A percentile compares a stretch with the other conserved stretches of the same genome.
These are phyloP conservation scores for Tinamus guttatus DNA, from an alignment of 2,113 vertebrate genomes.

Conservation along the genomic window DNA sequence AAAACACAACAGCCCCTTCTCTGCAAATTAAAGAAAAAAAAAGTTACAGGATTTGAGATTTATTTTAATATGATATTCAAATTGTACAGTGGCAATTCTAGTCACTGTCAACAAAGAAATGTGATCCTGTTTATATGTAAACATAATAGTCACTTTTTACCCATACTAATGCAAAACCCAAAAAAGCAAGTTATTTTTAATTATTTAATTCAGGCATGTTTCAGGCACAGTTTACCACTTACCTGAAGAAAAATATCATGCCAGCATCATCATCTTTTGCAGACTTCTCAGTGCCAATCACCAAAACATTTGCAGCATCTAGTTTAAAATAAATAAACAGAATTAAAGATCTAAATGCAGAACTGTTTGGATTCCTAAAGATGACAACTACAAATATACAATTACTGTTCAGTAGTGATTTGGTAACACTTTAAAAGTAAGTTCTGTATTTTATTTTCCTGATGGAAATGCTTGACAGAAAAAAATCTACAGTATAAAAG, in stretches of 20 bases:
- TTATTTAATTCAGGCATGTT: neutral
- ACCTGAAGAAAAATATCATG: conserved; percentile 95
- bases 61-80: neutral
- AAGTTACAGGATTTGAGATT: neutral
- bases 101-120: neutral
- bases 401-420: neutral
- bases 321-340: conserved; percentile 55
- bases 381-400: neutral
- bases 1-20: conserved; percentile 96
- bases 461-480: neutral
- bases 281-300: conserved; percentile 84
- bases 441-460: neutral
- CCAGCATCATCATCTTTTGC: conserved; percentile 87
- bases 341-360: neutral
- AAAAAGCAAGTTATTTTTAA: neutral
- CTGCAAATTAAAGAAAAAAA: conserved; percentile 77
- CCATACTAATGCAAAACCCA: neutral
- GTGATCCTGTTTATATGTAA: neutral
- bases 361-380: neutral
- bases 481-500: neutral
- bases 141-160: neutral
- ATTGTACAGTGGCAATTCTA: neutral
- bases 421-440: neutral
- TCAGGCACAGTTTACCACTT: neutral
- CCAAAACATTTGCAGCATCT: conserved; percentile 95